These are phyloP conservation scores for Catamblyrhynchus diadema DNA, from an alignment of 2,797 vertebrate species.

Conservation along the genomic window DNA sequence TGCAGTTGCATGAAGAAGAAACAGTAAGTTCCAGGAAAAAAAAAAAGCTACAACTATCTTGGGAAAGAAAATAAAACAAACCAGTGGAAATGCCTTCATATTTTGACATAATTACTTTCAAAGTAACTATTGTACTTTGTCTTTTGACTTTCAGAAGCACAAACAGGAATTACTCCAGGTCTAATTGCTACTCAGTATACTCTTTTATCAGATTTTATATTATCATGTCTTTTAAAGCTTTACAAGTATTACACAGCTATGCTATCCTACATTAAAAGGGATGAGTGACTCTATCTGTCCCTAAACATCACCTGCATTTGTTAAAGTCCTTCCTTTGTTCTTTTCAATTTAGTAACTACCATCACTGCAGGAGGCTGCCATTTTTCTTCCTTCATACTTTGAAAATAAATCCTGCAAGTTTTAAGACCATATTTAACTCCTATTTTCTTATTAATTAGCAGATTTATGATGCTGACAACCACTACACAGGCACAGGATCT, in stretches of 20 bases:
- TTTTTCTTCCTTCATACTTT: not conserved
- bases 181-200: not conserved
- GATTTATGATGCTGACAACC: not conserved
- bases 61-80: not conserved
- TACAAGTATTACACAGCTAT: not conserved
- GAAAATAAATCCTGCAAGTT: not conserved
- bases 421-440: not conserved
- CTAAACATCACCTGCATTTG: not conserved
- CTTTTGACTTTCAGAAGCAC: not conserved
- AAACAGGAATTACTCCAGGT: not conserved
- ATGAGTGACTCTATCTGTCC: not conserved
- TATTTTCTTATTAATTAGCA: not conserved
- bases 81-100: not conserved
- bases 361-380: accelerated
- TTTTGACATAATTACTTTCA: not conserved
- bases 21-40: not conserved
- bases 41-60: not conserved
- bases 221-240: not conserved
- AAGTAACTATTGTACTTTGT: not conserved
- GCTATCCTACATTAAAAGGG: not conserved
- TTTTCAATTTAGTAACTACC: not conserved
- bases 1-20: not conserved
- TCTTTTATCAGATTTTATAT: not conserved
- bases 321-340: not conserved
- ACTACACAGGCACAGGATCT: not conserved